Conservation (phyloP, 2,113 vertebrate genomes). For the Epinephelus fuscoguttatus region DNA sequence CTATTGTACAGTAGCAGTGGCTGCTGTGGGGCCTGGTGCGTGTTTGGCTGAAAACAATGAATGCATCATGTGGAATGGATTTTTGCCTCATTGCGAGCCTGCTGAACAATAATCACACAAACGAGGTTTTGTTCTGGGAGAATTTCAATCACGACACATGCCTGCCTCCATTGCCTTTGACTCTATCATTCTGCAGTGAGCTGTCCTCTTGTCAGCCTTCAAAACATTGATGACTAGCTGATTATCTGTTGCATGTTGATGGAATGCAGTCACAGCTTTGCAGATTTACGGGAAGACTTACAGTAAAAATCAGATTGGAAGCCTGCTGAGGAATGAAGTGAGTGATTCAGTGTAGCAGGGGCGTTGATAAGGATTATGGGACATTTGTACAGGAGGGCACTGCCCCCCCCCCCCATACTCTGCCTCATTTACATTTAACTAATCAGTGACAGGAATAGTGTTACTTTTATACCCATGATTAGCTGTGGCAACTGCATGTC, state of each 20-base stretch:
- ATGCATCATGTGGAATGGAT: slow-evolving; percentile 81
- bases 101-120: slow-evolving; percentile 76
- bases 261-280: slow-evolving; percentile 31
- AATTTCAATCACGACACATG: slow-evolving; percentile 72
- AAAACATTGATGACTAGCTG: slow-evolving; percentile 18
- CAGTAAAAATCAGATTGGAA: slow-evolving; percentile 3
- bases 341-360: slow-evolving; percentile 2
- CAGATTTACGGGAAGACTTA: slow-evolving; percentile 21
- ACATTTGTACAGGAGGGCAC: not conserved
- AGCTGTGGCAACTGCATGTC: too few species aligned
- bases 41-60: slow-evolving; percentile 75
- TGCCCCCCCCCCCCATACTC: not conserved
- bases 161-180: slow-evolving; percentile 43
- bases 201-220: slow-evolving; percentile 24
- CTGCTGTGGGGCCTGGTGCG: slow-evolving; percentile 50
- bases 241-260: slow-evolving; percentile 17
- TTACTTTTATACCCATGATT: not conserved
- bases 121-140: slow-evolving; percentile 73
- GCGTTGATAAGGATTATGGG: not conserved
- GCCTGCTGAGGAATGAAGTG: slow-evolving; percentile 1
- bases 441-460: not conserved
- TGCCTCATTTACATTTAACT: not conserved
- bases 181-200: slow-evolving; percentile 64
- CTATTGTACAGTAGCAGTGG: slow-evolving; percentile 53
- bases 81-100: slow-evolving; percentile 68